These are phyloP conservation scores for Battus philenor DNA, from an alignment of 1,140 invertebrate genomes.

Conservation along the genomic window DNA sequence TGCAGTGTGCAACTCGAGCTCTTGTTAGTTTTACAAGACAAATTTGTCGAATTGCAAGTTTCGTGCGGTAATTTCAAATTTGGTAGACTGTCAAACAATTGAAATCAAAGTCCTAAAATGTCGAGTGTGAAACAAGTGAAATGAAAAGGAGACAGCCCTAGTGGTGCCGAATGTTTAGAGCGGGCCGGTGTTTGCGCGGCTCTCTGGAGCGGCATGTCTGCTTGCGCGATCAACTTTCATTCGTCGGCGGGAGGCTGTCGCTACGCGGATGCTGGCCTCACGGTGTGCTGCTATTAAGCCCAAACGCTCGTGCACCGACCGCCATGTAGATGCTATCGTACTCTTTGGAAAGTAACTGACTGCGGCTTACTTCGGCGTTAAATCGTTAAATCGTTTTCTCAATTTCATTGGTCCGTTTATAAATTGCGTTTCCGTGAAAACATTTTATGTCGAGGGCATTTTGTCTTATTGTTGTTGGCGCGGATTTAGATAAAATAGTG, in stretches of 20 bases:
- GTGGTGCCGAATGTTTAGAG: slow-evolving; percentile 11
- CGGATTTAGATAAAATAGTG: too few relatives aligned
- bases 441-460: neutral
- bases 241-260: slow-evolving; percentile 67
- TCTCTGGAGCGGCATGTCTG: slow-evolving; percentile 42
- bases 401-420: slow-evolving; percentile 33
- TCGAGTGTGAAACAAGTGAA: slow-evolving; percentile 49
- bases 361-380: slow-evolving; percentile 50
- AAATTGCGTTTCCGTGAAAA: slow-evolving; percentile 26
- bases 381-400: slow-evolving; percentile 39
- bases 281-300: slow-evolving; percentile 58
- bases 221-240: slow-evolving; percentile 69
- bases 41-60: too few relatives aligned
- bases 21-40: too few relatives aligned
- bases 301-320: slow-evolving; percentile 56
- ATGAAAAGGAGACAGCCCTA: slow-evolving; percentile 29
- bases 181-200: slow-evolving; percentile 15
- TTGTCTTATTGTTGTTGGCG: neutral
- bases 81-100: too few relatives aligned
- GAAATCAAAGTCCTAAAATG: too few relatives aligned
- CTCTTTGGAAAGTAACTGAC: slow-evolving; percentile 63
- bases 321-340: slow-evolving; percentile 69
- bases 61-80: too few relatives aligned
- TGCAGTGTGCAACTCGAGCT: too few relatives aligned
- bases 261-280: slow-evolving; percentile 67